Evolutionary conservation across 1,140 invertebrate genomes (phyloP).

Genomic region (Rhynchophorus ferrugineus): DNA sequence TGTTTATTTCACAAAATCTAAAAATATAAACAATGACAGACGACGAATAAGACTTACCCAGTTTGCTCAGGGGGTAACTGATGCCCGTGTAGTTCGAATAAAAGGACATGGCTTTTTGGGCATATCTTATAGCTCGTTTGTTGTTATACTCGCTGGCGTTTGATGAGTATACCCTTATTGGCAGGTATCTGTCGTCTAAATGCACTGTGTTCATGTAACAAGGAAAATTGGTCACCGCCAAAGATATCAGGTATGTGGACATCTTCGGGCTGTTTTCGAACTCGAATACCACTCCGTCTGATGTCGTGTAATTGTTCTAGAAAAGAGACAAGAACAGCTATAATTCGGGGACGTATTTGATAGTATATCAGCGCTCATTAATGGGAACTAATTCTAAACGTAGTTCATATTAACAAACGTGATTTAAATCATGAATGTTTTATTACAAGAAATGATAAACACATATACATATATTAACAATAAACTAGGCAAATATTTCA

Average conservation of each 20-base stretch:
- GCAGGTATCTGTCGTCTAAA: conserved; percentile 42
- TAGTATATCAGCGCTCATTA: too few species aligned
- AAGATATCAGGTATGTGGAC: conserved; percentile 74
- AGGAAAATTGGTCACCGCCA: conserved; percentile 63
- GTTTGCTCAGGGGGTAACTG: conserved; percentile 61
- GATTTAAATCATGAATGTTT: too few species aligned
- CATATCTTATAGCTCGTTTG: conserved; percentile 52
- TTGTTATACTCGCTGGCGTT: conserved; percentile 55
- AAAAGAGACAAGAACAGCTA: neutral
- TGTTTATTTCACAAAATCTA: too few species aligned
- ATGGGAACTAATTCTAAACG: too few species aligned
- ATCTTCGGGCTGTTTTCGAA: conserved; percentile 64
- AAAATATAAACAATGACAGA: too few species aligned
- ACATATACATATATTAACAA: too few species aligned
- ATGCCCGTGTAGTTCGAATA: conserved; percentile 73
- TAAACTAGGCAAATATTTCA: too few species aligned
- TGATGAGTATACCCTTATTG: conserved; percentile 57
- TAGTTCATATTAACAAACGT: too few species aligned
- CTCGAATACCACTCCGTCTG: conserved; percentile 39
- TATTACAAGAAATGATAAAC: too few species aligned
- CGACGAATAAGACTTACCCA: too few species aligned
- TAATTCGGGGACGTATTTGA: too few species aligned
- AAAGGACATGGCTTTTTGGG: conserved; percentile 61
- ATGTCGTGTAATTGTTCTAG: conserved; percentile 7
- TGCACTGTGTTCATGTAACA: conserved; percentile 43